Conservation (phyloP, 1,140 invertebrate species). For the Ips nitidus region DNA sequence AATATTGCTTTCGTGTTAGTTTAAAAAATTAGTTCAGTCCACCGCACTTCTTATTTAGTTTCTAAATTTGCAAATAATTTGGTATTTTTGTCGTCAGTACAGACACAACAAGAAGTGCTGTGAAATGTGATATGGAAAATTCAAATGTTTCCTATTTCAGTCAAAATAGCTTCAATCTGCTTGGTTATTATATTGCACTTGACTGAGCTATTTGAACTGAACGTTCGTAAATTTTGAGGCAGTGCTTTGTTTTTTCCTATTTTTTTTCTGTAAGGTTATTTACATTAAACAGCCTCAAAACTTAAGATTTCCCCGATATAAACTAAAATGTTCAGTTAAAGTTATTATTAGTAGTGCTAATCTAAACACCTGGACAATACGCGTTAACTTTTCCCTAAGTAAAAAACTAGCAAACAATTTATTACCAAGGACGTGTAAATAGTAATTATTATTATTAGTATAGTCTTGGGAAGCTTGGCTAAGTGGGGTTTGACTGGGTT, state of each 20-base stretch:
- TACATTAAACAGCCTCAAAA: conserved; percentile 25
- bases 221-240: conserved; percentile 14
- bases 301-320: not conserved
- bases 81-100: not conserved
- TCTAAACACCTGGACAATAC: too few relatives aligned
- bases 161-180: conserved; percentile 1
- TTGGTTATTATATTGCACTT: too few relatives aligned
- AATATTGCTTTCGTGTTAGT: conserved; percentile 5
- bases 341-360: too few relatives aligned
- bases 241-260: not conserved
- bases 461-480: not conserved
- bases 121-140: conserved; percentile 8
- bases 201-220: too few relatives aligned
- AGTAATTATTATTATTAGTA: too few relatives aligned
- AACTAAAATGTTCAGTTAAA: not conserved
- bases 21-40: not conserved
- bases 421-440: too few relatives aligned
- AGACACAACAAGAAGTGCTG: conserved; percentile 15
- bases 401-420: too few relatives aligned
- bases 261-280: conserved; percentile 9
- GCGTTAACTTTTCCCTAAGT: too few relatives aligned
- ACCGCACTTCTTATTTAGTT: conserved; percentile 16
- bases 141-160: conserved; percentile 2
- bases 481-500: conserved; percentile 17
- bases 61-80: not conserved